Evolutionary conservation across 2,113 vertebrate genomes (phyloP), one percentile per base, ranked within the genome.

Genomic region (Sylvilagus bachmani): DNA sequence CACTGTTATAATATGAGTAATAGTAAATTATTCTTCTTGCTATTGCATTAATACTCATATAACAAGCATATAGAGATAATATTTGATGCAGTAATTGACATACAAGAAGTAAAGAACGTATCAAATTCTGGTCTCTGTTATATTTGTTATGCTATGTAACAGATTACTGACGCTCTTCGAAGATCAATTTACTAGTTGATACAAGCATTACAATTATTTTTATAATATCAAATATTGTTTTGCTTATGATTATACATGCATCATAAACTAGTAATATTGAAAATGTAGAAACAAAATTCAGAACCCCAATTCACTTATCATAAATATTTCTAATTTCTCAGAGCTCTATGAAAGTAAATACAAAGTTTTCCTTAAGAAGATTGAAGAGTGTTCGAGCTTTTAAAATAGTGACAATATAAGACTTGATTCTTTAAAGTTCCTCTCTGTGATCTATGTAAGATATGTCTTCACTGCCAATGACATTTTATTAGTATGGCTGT

Each of bases 401-500:
- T 79, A 2, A 92, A 83, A 61, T 82, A 70, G 27, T 86, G 7
- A 89, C 70, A 80, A 83, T 81, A 49, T 22, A 62, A 84, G 84
- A 87, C 91, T 73, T 53, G 44, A 64, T 38, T 73, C 81, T 96
- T 55, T 58, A 2, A 89, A 94, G 77, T 80, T 84, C 44, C 31
- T 86, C 67, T 86, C 67, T 64, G 81, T 88, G 31, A 71, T 86
- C 44, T 86, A 3, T 82, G 17, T 81, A 31, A 95, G 11, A 33
- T 61, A 27, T 92, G 19, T 36, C 64, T 85, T 87, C 49, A 58
- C 29, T 29, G 5, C 49, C 51, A 71, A 27, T 70, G 33, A 33
- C 69, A 91, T 80, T 64, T 95, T 71, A 91, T 94, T 94, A 67
- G 66, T 8, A n/a, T 90, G 29, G 8, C 73, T 74, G 13, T 86